phyloP scores from a whole-genome alignment of 2,797 vertebrate species.

The Carcharodon carcharias region DNA sequence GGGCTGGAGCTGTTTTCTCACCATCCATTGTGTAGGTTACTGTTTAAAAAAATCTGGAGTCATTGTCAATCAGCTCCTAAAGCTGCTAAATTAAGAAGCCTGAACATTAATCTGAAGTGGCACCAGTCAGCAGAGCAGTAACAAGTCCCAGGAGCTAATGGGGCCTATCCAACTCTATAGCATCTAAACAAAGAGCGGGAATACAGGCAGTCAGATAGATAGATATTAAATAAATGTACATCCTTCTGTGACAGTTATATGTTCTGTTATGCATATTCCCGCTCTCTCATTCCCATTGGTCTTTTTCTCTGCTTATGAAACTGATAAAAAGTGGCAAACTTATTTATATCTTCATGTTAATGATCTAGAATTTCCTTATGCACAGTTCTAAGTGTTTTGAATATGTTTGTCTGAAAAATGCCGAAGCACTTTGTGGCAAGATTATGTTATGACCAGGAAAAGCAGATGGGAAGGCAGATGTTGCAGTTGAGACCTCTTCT shows the following conservation, averaged over 20 bases:
- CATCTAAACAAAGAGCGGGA: not conserved
- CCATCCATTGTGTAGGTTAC: not conserved
- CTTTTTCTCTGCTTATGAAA: not conserved
- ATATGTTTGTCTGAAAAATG: not conserved
- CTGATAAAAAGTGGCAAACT: not conserved
- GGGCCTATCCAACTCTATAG: not conserved
- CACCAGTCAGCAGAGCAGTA: not conserved
- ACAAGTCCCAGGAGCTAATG: not conserved
- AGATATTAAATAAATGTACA: not conserved
- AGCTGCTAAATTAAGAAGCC: not conserved
- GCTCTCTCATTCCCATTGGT: not conserved
- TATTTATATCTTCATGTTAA: not conserved
- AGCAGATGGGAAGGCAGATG: constrained; percentile 63
- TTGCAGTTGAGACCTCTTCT: constrained; percentile 52
- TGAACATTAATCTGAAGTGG: not conserved
- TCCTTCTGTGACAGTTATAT: not conserved
- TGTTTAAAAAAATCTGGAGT: not conserved
- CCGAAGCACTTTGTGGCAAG: constrained; percentile 47
- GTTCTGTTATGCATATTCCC: not conserved
- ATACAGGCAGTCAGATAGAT: not conserved
- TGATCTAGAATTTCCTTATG: not conserved
- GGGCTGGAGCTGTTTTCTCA: not conserved
- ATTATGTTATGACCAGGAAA: constrained; percentile 49
- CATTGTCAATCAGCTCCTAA: not conserved
- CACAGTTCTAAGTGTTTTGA: not conserved